These are phyloP conservation scores for Circaetus cinerascens DNA, from an alignment of 2,113 vertebrate genomes.

Conservation along the genomic window DNA sequence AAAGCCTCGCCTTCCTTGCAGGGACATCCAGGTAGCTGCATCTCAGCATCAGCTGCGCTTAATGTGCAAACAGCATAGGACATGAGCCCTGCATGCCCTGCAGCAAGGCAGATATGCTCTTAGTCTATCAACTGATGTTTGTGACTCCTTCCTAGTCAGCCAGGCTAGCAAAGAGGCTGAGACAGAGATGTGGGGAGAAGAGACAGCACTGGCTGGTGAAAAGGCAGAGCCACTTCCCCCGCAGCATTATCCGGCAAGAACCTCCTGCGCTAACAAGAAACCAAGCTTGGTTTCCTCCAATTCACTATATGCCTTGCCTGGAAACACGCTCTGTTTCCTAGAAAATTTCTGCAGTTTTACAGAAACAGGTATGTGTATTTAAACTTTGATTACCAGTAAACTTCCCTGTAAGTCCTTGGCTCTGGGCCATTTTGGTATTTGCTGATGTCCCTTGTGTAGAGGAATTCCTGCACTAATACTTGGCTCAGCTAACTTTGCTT, in stretches of 20 bases:
- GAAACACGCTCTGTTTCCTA: neutral
- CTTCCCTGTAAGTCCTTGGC: neutral
- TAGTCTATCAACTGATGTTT: neutral
- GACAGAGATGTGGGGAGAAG: neutral
- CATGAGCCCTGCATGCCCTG: neutral
- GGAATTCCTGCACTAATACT: neutral
- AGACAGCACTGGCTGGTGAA: neutral
- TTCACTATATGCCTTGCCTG: neutral
- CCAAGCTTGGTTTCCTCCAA: neutral
- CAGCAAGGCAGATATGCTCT: neutral
- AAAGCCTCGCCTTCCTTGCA: neutral
- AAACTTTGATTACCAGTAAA: neutral
- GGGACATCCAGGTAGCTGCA: neutral
- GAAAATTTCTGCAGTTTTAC: neutral
- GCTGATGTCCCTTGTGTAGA: neutral
- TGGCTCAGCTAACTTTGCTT: neutral
- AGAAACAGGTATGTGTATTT: neutral
- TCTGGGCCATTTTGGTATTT: neutral
- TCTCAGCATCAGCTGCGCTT: neutral
- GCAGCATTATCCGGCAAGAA: neutral
- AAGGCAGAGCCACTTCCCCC: neutral
- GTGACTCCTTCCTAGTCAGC: neutral
- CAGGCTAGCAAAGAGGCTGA: neutral
- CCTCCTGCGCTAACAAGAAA: neutral
- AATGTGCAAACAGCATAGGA: neutral